Conservation (phyloP, 2,113 vertebrate genomes). For the Percopsis transmontana region DNA sequence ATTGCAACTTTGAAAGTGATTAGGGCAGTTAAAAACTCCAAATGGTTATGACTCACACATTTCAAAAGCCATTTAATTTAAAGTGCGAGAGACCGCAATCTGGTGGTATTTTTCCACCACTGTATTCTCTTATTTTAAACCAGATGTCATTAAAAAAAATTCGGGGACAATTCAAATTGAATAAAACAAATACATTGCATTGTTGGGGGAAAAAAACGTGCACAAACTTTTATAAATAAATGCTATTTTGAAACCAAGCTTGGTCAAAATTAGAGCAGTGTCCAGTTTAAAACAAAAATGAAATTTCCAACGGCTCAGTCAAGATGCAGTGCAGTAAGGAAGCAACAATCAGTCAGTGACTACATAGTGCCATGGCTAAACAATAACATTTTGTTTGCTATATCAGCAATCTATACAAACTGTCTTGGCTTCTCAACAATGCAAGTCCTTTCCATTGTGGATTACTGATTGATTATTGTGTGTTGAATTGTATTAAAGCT, state of each 20-base stretch:
- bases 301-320: slow-evolving; percentile 92
- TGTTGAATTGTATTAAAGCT: slow-evolving; percentile 52
- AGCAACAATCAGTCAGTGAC: slow-evolving; percentile 67
- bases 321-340: slow-evolving; percentile 90
- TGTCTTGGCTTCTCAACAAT: slow-evolving; percentile 38
- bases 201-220: slow-evolving; percentile 71
- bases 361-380: slow-evolving; percentile 57
- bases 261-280: slow-evolving; percentile 80
- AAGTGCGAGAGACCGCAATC: slow-evolving; percentile 79
- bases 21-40: slow-evolving; percentile 41
- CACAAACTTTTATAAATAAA: slow-evolving; percentile 79
- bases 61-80: slow-evolving; percentile 67
- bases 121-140: slow-evolving; percentile 80
- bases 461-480: slow-evolving; percentile 39
- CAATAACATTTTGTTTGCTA: slow-evolving; percentile 31
- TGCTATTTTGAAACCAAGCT: slow-evolving; percentile 55
- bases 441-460: slow-evolving; percentile 22
- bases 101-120: slow-evolving; percentile 25
- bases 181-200: slow-evolving; percentile 4
- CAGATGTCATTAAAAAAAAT: slow-evolving; percentile 52
- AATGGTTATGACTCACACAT: slow-evolving; percentile 32
- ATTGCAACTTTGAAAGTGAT: slow-evolving; percentile 18
- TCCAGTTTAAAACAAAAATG: slow-evolving; percentile 88
- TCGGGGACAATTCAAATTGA: slow-evolving; percentile 5
- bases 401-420: slow-evolving; percentile 27